Conservation (phyloP, 1,140 invertebrate species). For the Brachionus plicatilis region DNA sequence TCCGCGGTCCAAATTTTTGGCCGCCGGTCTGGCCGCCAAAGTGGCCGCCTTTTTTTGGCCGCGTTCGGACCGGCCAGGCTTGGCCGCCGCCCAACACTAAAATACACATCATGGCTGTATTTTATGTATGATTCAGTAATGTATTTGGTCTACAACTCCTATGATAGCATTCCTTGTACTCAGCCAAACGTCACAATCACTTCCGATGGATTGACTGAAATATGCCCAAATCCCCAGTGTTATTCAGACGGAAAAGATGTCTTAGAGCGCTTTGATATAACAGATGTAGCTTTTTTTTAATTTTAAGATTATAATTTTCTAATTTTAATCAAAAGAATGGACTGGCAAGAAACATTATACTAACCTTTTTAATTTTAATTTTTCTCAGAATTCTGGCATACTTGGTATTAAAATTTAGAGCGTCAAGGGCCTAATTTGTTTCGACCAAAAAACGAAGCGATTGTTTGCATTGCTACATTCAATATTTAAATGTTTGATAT, state of each 20-base stretch:
- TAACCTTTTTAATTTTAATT: background rate
- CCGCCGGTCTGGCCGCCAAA: no score
- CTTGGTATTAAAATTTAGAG: background rate
- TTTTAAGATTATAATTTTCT: background rate
- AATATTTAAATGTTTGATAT: no score
- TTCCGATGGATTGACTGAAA: background rate
- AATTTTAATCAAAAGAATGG: background rate
- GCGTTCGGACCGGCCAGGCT: no score
- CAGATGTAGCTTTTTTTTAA: background rate
- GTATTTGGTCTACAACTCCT: background rate
- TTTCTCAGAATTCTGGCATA: background rate
- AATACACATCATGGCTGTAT: conserved; percentile 38
- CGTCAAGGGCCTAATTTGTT: background rate
- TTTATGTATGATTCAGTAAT: background rate
- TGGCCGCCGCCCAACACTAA: no score
- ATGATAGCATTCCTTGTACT: background rate
- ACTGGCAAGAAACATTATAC: background rate
- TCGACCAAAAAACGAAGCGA: no score
- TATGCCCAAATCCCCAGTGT: background rate
- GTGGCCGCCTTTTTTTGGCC: no score
- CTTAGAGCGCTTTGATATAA: background rate
- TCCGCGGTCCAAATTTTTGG: no score
- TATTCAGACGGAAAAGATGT: background rate
- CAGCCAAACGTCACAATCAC: background rate
- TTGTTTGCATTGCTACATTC: no score